Evolutionary conservation across 1,140 invertebrate species (phyloP).

Genomic region (Drosophila lacertosa): DNA sequence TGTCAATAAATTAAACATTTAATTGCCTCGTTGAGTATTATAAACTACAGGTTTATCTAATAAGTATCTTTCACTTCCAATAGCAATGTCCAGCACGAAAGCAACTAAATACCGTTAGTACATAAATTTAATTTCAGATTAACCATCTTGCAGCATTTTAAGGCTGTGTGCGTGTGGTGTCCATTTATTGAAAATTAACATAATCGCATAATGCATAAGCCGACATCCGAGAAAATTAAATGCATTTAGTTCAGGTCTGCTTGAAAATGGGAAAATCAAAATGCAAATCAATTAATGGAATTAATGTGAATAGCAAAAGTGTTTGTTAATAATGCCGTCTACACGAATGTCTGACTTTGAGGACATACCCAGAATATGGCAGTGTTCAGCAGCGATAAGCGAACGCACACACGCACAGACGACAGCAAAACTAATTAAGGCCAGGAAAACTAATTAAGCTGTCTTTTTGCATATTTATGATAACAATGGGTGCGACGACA

Average conservation of each 20-base stretch:
- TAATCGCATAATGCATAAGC: slow-evolving; percentile 61
- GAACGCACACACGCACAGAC: neutral
- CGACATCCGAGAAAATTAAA: slow-evolving; percentile 28
- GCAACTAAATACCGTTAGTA: slow-evolving; percentile 19
- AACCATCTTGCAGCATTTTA: slow-evolving; percentile 33
- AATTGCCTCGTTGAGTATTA: neutral
- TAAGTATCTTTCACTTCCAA: neutral
- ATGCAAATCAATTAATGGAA: slow-evolving; percentile 46
- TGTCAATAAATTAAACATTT: no score
- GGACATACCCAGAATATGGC: slow-evolving; percentile 1
- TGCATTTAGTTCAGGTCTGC: slow-evolving; percentile 11
- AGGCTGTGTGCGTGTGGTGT: neutral
- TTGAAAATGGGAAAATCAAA: slow-evolving; percentile 21
- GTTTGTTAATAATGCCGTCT: slow-evolving; percentile 30
- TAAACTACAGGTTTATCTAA: neutral
- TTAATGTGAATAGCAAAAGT: slow-evolving; percentile 40
- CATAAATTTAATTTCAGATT: slow-evolving; percentile 58
- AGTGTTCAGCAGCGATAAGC: slow-evolving; percentile 2
- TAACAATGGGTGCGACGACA: slow-evolving; percentile 12
- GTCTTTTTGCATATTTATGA: slow-evolving; percentile 14
- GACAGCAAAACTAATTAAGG: slow-evolving; percentile 50
- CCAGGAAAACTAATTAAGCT: slow-evolving; percentile 56
- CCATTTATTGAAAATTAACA: slow-evolving; percentile 45
- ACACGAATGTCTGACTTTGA: neutral
- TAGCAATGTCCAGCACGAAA: neutral